These are phyloP conservation scores for Apis florea DNA, from an alignment of 1,140 invertebrate genomes.

Conservation along the genomic window DNA sequence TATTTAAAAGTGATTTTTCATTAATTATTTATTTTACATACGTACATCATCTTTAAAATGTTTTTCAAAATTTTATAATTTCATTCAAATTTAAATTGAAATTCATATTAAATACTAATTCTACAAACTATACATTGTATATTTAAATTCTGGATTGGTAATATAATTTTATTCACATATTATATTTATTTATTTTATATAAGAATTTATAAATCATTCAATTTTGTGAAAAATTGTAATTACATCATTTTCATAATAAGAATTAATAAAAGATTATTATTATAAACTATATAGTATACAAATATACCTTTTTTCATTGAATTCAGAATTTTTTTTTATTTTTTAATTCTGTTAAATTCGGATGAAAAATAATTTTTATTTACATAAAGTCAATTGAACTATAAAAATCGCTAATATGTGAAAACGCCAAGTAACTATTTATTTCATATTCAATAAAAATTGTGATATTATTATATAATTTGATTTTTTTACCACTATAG, in stretches of 20 bases:
- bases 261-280: conserved; percentile 33
- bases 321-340: background rate
- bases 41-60: conserved; percentile 1
- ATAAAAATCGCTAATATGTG: background rate
- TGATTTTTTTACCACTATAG: conserved; percentile 44
- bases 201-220: background rate
- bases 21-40: conserved; percentile 39
- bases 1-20: conserved; percentile 16
- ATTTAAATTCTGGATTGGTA: conserved; percentile 2
- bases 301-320: conserved; percentile 3
- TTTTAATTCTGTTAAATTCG: background rate
- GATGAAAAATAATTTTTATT: conserved; percentile 22
- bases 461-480: conserved; percentile 37
- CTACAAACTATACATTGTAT: background rate
- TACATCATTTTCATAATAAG: conserved; percentile 36
- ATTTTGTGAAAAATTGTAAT: conserved; percentile 22
- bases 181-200: conserved; percentile 31
- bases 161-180: background rate
- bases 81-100: background rate
- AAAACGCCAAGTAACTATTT: conserved; percentile 59
- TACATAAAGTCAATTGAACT: conserved; percentile 3
- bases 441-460: conserved; percentile 59
- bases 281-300: conserved; percentile 19
- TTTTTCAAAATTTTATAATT: background rate
- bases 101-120: background rate